Evolutionary conservation across 2,888 invertebrate genomes (phyloP).

Genomic region (Pediacus dermestoides): DNA sequence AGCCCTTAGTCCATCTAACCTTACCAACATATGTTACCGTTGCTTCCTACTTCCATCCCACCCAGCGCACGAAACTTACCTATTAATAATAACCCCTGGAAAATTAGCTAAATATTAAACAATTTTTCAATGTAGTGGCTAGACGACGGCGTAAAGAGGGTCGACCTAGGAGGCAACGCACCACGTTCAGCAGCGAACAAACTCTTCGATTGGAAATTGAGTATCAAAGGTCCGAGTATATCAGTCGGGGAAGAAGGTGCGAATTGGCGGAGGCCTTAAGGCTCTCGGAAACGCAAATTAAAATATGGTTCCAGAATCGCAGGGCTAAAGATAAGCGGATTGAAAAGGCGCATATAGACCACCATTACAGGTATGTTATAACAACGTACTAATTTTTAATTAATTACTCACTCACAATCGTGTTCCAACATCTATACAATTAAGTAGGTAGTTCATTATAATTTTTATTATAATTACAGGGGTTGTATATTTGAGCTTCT

Average conservation of each 20-base stretch:
- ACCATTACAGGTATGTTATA: slow-evolving; percentile 76
- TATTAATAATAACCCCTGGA: too few relatives aligned
- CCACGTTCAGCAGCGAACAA: slow-evolving; percentile 93
- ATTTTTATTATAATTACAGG: slow-evolving; percentile 1
- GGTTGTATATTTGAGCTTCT: slow-evolving; percentile 16
- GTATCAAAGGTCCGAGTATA: slow-evolving; percentile 89
- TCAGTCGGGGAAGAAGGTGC: slow-evolving; percentile 78
- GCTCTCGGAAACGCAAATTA: slow-evolving; percentile 77
- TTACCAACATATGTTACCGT: neutral
- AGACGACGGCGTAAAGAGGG: slow-evolving; percentile 82
- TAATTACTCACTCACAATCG: too few relatives aligned
- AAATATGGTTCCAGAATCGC: slow-evolving; percentile 93
- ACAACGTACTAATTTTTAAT: too few relatives aligned
- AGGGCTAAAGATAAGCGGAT: slow-evolving; percentile 94
- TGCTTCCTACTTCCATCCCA: too few relatives aligned
- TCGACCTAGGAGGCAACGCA: slow-evolving; percentile 82
- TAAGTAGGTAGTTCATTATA: too few relatives aligned
- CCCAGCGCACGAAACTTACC: too few relatives aligned
- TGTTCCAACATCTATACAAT: too few relatives aligned
- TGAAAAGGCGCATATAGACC: slow-evolving; percentile 92
- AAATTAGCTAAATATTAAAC: neutral
- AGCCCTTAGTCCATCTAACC: slow-evolving; percentile 28
- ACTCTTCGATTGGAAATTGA: slow-evolving; percentile 86
- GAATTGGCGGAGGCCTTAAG: slow-evolving; percentile 70
- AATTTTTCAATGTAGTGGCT: slow-evolving; percentile 63